phyloP scores from a whole-genome alignment of 2,888 invertebrate genomes.

The Eilema depressum region DNA sequence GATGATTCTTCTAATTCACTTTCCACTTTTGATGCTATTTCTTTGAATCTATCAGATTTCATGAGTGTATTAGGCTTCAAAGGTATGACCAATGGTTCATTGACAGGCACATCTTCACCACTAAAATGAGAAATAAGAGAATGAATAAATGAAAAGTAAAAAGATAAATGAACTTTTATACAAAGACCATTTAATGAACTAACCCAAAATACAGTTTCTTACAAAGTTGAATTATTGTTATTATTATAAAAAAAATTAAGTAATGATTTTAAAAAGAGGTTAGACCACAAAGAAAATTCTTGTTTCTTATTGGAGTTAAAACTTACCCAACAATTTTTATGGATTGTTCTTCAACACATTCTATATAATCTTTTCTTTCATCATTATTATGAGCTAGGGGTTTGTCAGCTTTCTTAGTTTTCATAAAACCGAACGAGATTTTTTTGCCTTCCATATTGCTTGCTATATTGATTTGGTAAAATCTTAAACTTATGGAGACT shows the following conservation, averaged over 20 bases:
- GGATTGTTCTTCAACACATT: constrained; percentile 91
- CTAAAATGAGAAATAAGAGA: constrained; percentile 61
- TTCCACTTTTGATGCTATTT: constrained; percentile 83
- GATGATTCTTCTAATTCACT: constrained; percentile 84
- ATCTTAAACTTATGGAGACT: not conserved
- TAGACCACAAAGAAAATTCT: constrained; percentile 14
- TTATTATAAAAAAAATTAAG: not conserved
- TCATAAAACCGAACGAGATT: constrained; percentile 93
- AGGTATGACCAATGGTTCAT: constrained; percentile 89
- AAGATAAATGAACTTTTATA: not conserved
- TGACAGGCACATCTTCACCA: constrained; percentile 83
- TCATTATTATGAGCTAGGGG: constrained; percentile 51
- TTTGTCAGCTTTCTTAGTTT: constrained; percentile 85
- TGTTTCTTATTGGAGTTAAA: constrained; percentile 10
- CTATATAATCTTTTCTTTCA: constrained; percentile 90
- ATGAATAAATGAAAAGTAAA: not conserved
- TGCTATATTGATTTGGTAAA: constrained; percentile 18
- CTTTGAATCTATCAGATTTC: constrained; percentile 79
- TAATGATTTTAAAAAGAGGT: constrained; percentile 17
- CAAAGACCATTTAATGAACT: not conserved
- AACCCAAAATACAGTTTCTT: not conserved
- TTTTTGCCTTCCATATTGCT: constrained; percentile 89
- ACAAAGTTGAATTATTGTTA: not conserved
- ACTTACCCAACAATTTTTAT: constrained; percentile 92
- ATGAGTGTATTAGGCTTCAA: constrained; percentile 87